Evolutionary conservation across 1,140 invertebrate species (phyloP).

Genomic region (Lordiphosa mommai): DNA sequence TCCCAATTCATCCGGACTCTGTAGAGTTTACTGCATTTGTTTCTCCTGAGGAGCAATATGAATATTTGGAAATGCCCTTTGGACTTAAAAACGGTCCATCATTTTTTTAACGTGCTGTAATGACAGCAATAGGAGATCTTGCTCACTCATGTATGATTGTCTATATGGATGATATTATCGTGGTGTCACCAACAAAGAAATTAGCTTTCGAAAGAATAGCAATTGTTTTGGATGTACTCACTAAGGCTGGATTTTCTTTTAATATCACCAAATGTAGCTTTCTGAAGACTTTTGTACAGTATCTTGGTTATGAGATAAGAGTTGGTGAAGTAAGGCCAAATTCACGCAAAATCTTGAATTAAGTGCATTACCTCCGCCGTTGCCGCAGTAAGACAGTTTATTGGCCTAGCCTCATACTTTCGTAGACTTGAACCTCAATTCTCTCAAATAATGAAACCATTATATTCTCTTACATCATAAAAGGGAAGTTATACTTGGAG

Average conservation of each 20-base stretch:
- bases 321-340: background rate
- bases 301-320: background rate
- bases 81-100: too few relatives aligned
- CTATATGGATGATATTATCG: constrained; percentile 9
- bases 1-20: too few relatives aligned
- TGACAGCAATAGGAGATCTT: too few relatives aligned
- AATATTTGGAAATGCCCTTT: too few relatives aligned
- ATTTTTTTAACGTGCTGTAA: too few relatives aligned
- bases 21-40: too few relatives aligned
- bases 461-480: background rate
- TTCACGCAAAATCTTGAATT: background rate
- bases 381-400: background rate
- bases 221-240: background rate
- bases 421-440: background rate
- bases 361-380: constrained; percentile 1
- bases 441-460: background rate
- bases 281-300: background rate
- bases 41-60: too few relatives aligned
- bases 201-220: background rate
- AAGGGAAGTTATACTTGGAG: too few relatives aligned
- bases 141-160: constrained; percentile 1
- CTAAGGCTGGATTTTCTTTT: background rate
- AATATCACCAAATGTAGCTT: background rate
- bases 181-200: background rate
- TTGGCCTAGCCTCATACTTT: constrained; percentile 5